phyloP scores from a whole-genome alignment of 1,140 invertebrate genomes.

The Agrypnia vestita region DNA sequence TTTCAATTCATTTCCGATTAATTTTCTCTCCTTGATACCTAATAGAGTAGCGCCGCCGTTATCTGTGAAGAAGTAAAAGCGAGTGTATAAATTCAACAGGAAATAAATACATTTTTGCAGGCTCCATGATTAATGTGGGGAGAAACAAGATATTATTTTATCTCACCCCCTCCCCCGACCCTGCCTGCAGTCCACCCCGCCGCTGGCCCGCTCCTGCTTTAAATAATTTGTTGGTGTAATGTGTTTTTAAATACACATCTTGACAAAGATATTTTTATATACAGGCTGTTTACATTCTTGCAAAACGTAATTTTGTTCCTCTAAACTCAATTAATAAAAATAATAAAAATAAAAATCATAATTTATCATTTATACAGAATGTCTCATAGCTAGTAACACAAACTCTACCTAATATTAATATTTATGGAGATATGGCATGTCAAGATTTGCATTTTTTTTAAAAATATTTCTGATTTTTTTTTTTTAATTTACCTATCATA shows the following conservation, averaged over 20 bases:
- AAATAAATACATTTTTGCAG: conserved; percentile 58
- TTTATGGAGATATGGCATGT: too few relatives aligned
- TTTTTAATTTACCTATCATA: too few relatives aligned
- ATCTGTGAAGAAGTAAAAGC: conserved; percentile 50
- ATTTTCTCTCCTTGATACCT: not conserved
- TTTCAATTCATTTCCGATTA: too few relatives aligned
- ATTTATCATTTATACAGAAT: too few relatives aligned
- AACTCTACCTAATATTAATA: too few relatives aligned
- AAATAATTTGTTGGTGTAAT: conserved; percentile 58
- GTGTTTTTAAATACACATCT: conserved; percentile 57
- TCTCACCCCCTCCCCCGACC: conserved; percentile 47
- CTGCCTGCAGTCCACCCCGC: conserved; percentile 10
- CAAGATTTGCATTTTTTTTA: too few relatives aligned
- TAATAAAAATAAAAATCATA: too few relatives aligned
- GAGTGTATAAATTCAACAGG: conserved; percentile 56
- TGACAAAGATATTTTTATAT: not conserved
- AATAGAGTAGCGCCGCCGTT: conserved; percentile 40
- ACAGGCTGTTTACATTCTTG: not conserved
- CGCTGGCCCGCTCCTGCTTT: conserved; percentile 34
- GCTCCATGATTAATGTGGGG: conserved; percentile 56
- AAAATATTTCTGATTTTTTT: too few relatives aligned
- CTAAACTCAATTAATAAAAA: too few relatives aligned
- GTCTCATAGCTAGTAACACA: too few relatives aligned
- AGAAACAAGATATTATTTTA: conserved; percentile 61
- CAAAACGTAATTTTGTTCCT: too few relatives aligned